Percentiles rank a stretch among this genome's conserved stretches.
Evolutionary conservation across 2,888 invertebrate genomes (phyloP).

Genomic region (Scaptomyza reducta): DNA sequence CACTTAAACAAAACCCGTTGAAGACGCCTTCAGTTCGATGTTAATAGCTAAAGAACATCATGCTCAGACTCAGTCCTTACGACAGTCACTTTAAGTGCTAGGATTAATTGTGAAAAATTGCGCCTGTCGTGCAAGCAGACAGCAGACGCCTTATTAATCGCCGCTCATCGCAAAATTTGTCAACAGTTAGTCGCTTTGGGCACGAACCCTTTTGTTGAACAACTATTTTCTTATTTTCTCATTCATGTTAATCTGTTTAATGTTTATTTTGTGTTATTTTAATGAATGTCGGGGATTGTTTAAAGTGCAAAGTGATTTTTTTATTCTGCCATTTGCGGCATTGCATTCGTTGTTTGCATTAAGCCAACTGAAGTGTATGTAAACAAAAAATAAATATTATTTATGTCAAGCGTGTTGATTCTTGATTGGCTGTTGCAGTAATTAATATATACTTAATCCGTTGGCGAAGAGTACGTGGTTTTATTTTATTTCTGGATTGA

Average conservation of each 20-base stretch:
- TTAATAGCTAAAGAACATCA: background rate
- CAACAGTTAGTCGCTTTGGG: conserved; percentile 2
- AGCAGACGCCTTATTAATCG: conserved; percentile 14
- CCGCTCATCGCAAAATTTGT: conserved; percentile 14
- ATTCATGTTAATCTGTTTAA: too few species aligned
- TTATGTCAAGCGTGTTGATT: background rate
- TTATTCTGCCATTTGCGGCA: background rate
- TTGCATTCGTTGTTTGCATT: background rate
- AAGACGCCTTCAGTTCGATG: background rate
- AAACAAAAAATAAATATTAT: background rate
- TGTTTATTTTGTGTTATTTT: too few species aligned
- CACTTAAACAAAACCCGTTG: background rate
- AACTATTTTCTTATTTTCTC: too few species aligned
- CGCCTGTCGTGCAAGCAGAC: background rate
- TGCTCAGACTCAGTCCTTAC: conserved; percentile 7
- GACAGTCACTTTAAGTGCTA: background rate
- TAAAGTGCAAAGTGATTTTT: background rate
- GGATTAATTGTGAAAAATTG: conserved; percentile 3
- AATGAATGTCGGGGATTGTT: too few species aligned
- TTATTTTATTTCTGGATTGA: background rate
- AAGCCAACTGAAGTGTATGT: background rate
- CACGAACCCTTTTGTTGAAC: too few species aligned
- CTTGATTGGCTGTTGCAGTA: background rate
- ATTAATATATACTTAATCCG: background rate
- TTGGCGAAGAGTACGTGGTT: too few species aligned